Evolutionary conservation across 2,888 invertebrate species (phyloP).

Genomic region (Chaetogeoica ovagalla): DNA sequence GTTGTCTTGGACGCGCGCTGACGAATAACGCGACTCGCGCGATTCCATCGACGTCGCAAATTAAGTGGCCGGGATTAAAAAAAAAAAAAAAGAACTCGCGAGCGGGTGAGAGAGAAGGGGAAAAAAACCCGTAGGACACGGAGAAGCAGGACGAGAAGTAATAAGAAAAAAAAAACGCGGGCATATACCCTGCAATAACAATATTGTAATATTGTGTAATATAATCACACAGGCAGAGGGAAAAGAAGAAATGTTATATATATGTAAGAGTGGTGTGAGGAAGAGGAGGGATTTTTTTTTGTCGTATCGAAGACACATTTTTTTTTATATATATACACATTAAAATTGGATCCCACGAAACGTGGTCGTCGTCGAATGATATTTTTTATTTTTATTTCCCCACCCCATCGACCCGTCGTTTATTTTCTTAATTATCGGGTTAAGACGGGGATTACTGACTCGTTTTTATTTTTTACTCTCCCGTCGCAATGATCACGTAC

Average conservation of each 20-base stretch:
- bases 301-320: background rate
- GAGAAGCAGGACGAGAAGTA: too few relatives aligned
- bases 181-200: conserved; percentile 2
- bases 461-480: conserved; percentile 19
- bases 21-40: background rate
- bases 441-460: conserved; percentile 49
- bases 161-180: background rate
- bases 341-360: background rate
- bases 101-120: too few relatives aligned
- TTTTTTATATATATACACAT: conserved; percentile 3
- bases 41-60: conserved; percentile 45
- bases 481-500: conserved; percentile 46
- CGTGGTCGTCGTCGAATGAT: conserved; percentile 2
- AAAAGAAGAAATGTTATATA: too few relatives aligned
- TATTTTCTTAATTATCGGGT: conserved; percentile 53
- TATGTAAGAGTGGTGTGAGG: too few relatives aligned
- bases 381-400: conserved; percentile 4
- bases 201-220: too few relatives aligned
- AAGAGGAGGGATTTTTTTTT: too few relatives aligned
- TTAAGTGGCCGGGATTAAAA: conserved; percentile 51
- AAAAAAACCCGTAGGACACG: too few relatives aligned
- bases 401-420: background rate
- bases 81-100: background rate
- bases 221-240: too few relatives aligned
- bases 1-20: background rate